phyloP scores from a whole-genome alignment of 2,888 invertebrate species.

The Lasioglossum villosulum region DNA sequence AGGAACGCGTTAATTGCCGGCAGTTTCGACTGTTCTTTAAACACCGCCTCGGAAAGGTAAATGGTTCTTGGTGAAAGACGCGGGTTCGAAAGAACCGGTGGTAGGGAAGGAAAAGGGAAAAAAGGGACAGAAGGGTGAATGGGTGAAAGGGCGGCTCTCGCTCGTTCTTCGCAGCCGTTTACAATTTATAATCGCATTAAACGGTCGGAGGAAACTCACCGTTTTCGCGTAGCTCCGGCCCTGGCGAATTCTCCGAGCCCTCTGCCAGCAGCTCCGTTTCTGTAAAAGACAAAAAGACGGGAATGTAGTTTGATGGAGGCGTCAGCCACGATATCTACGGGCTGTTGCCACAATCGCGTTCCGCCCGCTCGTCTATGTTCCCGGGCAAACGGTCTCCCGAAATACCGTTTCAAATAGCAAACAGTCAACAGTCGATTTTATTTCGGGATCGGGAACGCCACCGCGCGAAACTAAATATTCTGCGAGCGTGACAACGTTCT shows the following conservation, averaged over 20 bases:
- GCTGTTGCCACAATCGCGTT: neutral
- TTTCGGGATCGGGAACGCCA: neutral
- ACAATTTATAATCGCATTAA: conserved; percentile 76
- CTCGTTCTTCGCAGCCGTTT: conserved; percentile 73
- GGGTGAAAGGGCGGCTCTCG: conserved; percentile 28
- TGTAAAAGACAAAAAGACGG: conserved; percentile 53
- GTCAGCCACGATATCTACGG: conserved; percentile 20
- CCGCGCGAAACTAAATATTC: neutral
- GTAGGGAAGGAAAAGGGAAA: neutral
- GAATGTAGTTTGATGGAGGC: conserved; percentile 31
- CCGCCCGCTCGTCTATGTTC: neutral
- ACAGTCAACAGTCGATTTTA: neutral
- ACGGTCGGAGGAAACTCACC: conserved; percentile 68
- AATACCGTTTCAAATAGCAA: neutral
- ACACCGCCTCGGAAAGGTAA: conserved; percentile 60
- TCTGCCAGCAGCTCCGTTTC: conserved; percentile 50
- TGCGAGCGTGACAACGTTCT: neutral
- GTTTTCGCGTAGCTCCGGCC: conserved; percentile 52
- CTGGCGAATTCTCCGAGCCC: conserved; percentile 33
- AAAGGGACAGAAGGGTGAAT: conserved; percentile 12
- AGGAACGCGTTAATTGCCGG: conserved; percentile 63
- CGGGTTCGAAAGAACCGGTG: neutral
- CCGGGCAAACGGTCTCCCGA: neutral
- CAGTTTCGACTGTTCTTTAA: conserved; percentile 65
- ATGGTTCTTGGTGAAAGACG: conserved; percentile 32